Conservation (phyloP, 2,797 vertebrate species). For the Parauchenoglanis punctatus region DNA sequence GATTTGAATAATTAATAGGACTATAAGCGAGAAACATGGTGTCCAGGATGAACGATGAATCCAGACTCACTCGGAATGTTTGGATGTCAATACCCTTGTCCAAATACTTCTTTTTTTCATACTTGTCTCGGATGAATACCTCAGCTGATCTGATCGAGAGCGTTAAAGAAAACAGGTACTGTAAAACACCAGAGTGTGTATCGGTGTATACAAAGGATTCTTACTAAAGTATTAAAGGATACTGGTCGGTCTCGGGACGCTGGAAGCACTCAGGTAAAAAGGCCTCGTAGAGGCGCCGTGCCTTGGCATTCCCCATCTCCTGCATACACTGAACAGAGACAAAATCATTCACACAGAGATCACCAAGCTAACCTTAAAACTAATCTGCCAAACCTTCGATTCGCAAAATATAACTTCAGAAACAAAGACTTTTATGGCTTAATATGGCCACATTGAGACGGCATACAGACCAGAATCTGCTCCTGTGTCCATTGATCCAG, state of each 20-base stretch:
- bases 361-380: background rate
- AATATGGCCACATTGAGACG: background rate
- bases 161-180: slow-evolving; percentile 68
- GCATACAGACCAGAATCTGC: slow-evolving; percentile 88
- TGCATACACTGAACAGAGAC: slow-evolving; percentile 85
- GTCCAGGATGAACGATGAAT: background rate
- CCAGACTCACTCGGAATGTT: slow-evolving; percentile 83
- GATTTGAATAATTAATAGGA: background rate
- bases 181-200: background rate
- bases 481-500: slow-evolving; percentile 98
- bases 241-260: slow-evolving; percentile 90
- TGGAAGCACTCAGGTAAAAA: slow-evolving; percentile 95
- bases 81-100: slow-evolving; percentile 92
- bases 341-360: background rate
- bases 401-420: background rate
- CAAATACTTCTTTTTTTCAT: slow-evolving; percentile 97
- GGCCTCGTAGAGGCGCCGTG: slow-evolving; percentile 92
- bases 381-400: background rate
- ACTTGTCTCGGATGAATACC: slow-evolving; percentile 95
- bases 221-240: slow-evolving; percentile 70
- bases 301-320: slow-evolving; percentile 97
- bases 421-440: background rate
- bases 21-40: background rate
- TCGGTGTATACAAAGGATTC: background rate
- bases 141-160: slow-evolving; percentile 82